Percentiles rank a stretch among this genome's conserved stretches.
These are phyloP conservation scores for Cyrtonyx montezumae DNA, from an alignment of 2,113 vertebrate species.

Conservation along the genomic window DNA sequence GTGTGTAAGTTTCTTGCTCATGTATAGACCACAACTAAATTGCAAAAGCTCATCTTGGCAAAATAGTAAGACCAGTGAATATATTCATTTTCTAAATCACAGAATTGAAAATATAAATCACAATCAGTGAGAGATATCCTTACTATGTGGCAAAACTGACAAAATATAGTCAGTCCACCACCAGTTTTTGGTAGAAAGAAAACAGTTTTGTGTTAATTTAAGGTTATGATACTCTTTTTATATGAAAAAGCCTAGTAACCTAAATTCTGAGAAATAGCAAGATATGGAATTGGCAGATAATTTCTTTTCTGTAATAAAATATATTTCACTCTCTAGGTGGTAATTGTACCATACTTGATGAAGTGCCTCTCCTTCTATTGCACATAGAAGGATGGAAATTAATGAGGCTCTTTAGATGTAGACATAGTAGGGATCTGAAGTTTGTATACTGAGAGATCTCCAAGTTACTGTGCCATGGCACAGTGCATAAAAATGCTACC, in stretches of 20 bases:
- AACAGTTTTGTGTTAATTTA: background rate
- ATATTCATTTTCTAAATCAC: conserved; percentile 25
- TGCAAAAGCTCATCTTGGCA: conserved; percentile 15
- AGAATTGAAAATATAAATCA: conserved; percentile 42
- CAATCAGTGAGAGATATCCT: background rate
- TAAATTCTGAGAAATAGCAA: background rate
- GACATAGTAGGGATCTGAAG: background rate
- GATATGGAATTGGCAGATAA: background rate
- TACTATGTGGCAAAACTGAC: background rate
- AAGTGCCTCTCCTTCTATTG: background rate
- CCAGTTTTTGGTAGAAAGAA: background rate
- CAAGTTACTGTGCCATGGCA: background rate
- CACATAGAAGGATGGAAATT: background rate
- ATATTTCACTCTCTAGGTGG: background rate
- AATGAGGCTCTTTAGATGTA: background rate
- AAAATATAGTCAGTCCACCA: background rate
- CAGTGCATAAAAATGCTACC: background rate
- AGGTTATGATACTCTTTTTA: background rate
- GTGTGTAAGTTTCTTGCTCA: background rate
- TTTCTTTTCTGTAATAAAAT: background rate
- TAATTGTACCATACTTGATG: background rate
- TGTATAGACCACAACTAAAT: background rate
- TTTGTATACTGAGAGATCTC: rapidly evolving
- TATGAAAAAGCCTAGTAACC: background rate
- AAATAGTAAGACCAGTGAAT: conserved; percentile 6